phyloP scores from a whole-genome alignment of 2,888 invertebrate species.

The Himalopsyche japonica region DNA sequence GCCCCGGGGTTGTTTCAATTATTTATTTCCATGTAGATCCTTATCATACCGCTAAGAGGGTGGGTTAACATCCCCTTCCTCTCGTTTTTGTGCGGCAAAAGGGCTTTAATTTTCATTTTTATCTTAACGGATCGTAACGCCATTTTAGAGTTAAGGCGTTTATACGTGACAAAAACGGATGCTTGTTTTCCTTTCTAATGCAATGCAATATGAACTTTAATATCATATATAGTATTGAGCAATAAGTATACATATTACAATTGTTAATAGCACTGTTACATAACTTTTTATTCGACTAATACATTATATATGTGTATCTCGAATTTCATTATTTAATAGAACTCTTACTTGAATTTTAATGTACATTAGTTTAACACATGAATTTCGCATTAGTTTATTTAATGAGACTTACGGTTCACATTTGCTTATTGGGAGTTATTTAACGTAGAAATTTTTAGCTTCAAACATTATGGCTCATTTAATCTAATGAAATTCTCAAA shows the following conservation, averaged over 20 bases:
- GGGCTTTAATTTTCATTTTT: constrained; percentile 16
- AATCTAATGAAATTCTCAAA: no score
- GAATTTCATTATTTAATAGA: no score
- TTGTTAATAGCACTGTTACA: no score
- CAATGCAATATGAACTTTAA: not conserved
- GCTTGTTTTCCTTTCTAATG: not conserved
- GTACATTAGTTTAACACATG: no score
- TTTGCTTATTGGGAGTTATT: no score
- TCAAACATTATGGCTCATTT: no score
- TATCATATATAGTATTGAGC: not conserved
- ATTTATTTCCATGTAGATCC: constrained; percentile 18
- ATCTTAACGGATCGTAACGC: constrained; percentile 22
- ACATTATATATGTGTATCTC: no score
- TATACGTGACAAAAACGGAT: not conserved
- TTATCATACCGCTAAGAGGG: constrained; percentile 5
- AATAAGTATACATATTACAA: not conserved
- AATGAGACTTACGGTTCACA: no score
- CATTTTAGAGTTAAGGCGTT: constrained; percentile 17
- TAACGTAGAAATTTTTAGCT: no score
- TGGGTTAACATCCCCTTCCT: not conserved
- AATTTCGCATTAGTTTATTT: no score
- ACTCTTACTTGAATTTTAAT: no score
- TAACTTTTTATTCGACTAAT: no score
- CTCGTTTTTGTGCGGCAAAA: not conserved
- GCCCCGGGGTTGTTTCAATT: constrained; percentile 34